Evolutionary conservation across 2,113 vertebrate genomes (phyloP), one percentile per base, ranked within the genome.

Genomic region (Campylorhamphus procurvoides): DNA sequence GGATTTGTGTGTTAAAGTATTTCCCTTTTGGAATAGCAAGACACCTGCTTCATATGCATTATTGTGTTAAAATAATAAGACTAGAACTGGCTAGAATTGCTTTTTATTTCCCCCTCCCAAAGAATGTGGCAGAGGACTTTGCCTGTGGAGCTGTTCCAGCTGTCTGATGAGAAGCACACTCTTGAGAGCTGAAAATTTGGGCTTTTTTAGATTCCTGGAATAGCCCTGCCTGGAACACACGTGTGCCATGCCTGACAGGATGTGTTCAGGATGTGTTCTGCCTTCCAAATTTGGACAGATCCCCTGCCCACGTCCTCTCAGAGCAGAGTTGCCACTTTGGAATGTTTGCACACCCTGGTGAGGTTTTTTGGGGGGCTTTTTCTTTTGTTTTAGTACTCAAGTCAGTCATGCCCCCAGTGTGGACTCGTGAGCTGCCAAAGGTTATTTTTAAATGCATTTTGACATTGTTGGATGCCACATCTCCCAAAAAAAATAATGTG

Each of bases 281-380:
- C 24, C 66, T 94, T 27, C 84, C 87, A 64, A 78, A 12, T 55
- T 44, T 7, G 7, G 5, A 1, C 1, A 14, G 24, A 2, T 4
- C 5, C 7, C 20, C 77, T 35, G 10, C 3, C 49, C 13, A 27
- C 46, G 74, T 69, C 56, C 94, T 47, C 78, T 72, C 84, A 29
- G 47, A 85, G 64, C 87, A 62, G 46, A 16, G 94, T 50, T 25
- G 40, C 90, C 95, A 60, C 95, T 95, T 97, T 28, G 22, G 58
- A 81, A 69, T 56, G 44, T 80, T 95, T 97, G 89, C 90, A 95
- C 93, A 63, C 52, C 6, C 64, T 39, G 49, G 92, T 87, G 84
- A 95, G 28, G 60, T 50, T 85, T 85, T 92, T 74, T 46, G 53
- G 11, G 39, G 44, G 18, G 7, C 0, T 23, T 50, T 44, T 27